phyloP scores from a whole-genome alignment of 1,140 invertebrate species.

The Paraescarpia echinospica region DNA sequence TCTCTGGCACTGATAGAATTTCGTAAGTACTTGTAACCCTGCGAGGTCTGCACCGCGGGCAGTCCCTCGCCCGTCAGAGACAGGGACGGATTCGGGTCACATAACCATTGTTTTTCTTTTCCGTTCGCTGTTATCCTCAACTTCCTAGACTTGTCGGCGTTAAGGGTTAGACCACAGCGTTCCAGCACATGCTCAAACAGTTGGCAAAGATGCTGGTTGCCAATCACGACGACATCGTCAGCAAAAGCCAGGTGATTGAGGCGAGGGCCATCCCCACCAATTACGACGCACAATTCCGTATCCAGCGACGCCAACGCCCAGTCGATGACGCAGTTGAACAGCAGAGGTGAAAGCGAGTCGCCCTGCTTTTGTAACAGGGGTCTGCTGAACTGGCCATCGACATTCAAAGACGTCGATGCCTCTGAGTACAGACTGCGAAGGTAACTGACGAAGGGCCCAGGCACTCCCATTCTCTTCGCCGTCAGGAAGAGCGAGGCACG shows the following conservation, averaged over 20 bases:
- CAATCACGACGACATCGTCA: background rate
- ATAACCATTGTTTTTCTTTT: too few species aligned
- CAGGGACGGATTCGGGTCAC: too few species aligned
- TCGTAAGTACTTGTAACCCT: too few species aligned
- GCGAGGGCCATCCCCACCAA: background rate
- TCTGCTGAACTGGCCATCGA: background rate
- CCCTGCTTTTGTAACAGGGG: background rate
- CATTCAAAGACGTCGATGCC: background rate
- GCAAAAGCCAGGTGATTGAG: background rate
- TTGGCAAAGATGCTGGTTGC: background rate
- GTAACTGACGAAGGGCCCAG: background rate
- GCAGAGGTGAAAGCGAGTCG: background rate
- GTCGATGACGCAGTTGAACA: background rate
- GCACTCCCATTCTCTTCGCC: background rate
- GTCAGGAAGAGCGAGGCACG: background rate
- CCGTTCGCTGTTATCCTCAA: too few species aligned
- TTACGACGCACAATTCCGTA: background rate
- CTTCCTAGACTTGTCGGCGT: too few species aligned
- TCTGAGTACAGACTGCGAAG: background rate
- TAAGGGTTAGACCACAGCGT: too few species aligned
- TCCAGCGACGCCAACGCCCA: background rate
- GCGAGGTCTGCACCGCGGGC: too few species aligned
- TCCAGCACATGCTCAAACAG: background rate
- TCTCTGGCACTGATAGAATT: too few species aligned
- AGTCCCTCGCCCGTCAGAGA: too few species aligned